A percentile compares a stretch with the other conserved stretches of the same genome.
phyloP scores from a whole-genome alignment of 2,797 vertebrate species.

The Phyllotis vaccarum region DNA sequence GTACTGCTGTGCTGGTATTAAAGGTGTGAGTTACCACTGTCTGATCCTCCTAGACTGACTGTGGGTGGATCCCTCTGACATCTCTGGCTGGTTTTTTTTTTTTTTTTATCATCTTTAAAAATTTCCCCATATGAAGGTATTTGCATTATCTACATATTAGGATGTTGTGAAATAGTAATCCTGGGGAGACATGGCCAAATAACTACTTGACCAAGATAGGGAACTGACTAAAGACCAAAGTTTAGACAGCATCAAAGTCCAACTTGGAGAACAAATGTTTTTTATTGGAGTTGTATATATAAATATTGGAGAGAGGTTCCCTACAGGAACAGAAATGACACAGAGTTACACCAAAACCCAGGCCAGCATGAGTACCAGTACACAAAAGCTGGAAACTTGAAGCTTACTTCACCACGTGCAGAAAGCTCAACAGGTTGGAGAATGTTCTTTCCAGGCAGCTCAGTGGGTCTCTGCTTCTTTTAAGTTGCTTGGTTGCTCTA shows the following conservation, averaged over 20 bases:
- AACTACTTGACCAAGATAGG: background rate
- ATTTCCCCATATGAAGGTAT: background rate
- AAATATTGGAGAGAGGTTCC: background rate
- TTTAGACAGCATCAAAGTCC: background rate
- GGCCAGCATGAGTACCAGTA: background rate
- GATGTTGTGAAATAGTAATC: background rate
- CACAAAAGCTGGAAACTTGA: background rate
- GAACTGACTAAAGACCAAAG: background rate
- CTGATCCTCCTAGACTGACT: too few species aligned
- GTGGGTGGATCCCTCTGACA: too few species aligned
- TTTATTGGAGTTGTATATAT: background rate
- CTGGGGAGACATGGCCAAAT: background rate
- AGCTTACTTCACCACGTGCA: background rate
- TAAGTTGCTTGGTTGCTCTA: background rate
- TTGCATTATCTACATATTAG: background rate
- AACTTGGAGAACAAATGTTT: background rate
- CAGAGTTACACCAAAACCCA: background rate
- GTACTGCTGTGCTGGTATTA: too few species aligned
- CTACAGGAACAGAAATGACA: background rate
- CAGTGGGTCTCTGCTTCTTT: background rate
- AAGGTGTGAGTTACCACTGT: too few species aligned
- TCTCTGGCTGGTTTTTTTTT: too few species aligned
- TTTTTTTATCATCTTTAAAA: too few species aligned
- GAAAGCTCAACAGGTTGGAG: background rate
- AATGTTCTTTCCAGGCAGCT: background rate